A percentile compares a stretch with the other conserved stretches of the same genome.
These are phyloP conservation scores for rabbit (Oryctolagus cuniculus) DNA, from an alignment of 2,113 vertebrate genomes.

Conservation along the genomic window DNA sequence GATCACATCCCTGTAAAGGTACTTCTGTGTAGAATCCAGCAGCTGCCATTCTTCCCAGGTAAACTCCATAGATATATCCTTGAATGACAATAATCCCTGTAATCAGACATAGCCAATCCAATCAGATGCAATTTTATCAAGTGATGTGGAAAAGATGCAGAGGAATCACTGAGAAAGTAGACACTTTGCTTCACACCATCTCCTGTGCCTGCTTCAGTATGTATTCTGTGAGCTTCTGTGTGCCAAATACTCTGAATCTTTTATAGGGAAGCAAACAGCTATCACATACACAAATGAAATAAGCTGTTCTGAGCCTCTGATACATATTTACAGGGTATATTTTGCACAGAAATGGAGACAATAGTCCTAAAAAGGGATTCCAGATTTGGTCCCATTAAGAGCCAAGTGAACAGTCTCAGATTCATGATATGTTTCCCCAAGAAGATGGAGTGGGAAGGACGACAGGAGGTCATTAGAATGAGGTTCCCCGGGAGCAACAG, in stretches of 20 bases:
- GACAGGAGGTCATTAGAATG: neutral
- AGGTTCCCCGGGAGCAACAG: neutral
- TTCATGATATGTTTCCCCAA: neutral
- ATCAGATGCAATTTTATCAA: neutral
- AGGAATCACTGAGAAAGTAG: neutral
- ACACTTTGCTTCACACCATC: neutral
- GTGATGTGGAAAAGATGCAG: neutral
- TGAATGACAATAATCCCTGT: slow-evolving; percentile 74
- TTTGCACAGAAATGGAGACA: neutral
- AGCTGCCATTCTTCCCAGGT: slow-evolving; percentile 77
- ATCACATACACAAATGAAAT: neutral
- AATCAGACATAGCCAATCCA: slow-evolving; percentile 58
- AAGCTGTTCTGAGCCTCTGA: neutral
- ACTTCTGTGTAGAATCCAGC: slow-evolving; percentile 59
- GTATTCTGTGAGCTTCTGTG: neutral
- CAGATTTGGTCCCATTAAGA: neutral
- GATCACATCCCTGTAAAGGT: slow-evolving; percentile 72
- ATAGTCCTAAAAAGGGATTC: neutral
- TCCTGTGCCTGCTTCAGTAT: neutral
- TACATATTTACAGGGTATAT: neutral
- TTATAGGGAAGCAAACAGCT: neutral
- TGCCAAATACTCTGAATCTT: neutral
- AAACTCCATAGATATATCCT: slow-evolving; percentile 75
- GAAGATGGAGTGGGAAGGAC: neutral
- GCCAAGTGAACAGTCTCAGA: neutral